These are phyloP conservation scores for Sebastes fasciatus DNA, from an alignment of 2,113 vertebrate species.

Conservation along the genomic window DNA sequence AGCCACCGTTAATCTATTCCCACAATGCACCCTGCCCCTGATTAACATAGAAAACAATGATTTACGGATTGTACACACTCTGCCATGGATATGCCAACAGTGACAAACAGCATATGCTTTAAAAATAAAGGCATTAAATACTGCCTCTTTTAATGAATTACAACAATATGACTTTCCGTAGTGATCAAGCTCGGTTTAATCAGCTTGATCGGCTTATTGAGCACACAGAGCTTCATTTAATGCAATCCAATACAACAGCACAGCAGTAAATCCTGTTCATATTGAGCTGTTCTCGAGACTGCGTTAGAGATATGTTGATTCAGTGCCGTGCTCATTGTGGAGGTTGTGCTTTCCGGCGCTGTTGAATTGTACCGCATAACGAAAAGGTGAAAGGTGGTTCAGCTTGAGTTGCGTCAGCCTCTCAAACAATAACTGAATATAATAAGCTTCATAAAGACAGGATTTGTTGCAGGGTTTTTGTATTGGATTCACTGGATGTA, in stretches of 20 bases:
- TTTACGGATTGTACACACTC: constrained; percentile 38
- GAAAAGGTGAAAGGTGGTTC: constrained; percentile 31
- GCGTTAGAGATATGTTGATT: constrained; percentile 27
- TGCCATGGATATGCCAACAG: background rate
- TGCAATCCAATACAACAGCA: constrained; percentile 16
- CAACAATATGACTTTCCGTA: background rate
- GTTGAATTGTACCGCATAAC: constrained; percentile 12
- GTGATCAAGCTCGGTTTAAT: constrained; percentile 8
- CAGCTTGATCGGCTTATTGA: constrained; percentile 9
- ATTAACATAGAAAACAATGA: constrained; percentile 72
- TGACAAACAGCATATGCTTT: constrained; percentile 22
- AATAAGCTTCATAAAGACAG: constrained; percentile 1
- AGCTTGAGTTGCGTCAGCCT: constrained; percentile 8
- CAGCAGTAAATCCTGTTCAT: constrained; percentile 23
- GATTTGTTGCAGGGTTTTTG: constrained; percentile 4
- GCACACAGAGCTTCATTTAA: constrained; percentile 10
- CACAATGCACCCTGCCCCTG: constrained; percentile 55
- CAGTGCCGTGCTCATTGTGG: constrained; percentile 9
- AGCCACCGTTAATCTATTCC: constrained; percentile 57
- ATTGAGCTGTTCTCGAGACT: constrained; percentile 24
- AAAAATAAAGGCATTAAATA: constrained; percentile 11
- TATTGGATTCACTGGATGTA: background rate
- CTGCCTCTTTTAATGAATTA: constrained; percentile 10
- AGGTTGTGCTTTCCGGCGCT: background rate
- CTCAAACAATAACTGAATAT: constrained; percentile 10